phyloP scores from a whole-genome alignment of 2,888 invertebrate species.

The Adelognathus sp. region DNA sequence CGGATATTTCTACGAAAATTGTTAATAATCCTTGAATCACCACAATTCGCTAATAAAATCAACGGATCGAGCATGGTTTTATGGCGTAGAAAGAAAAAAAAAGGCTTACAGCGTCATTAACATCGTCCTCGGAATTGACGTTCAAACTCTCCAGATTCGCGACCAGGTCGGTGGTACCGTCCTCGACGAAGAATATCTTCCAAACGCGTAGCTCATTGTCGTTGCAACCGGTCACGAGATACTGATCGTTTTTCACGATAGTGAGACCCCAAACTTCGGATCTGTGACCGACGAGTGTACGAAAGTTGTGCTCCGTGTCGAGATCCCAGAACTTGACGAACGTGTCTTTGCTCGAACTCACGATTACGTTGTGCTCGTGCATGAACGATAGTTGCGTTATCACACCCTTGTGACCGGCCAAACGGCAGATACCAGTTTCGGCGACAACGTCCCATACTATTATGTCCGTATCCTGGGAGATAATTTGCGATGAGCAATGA shows the following conservation, averaged over 20 bases:
- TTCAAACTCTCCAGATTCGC: conserved; percentile 82
- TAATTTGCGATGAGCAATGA: no score
- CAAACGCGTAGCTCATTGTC: conserved; percentile 94
- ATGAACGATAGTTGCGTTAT: conserved; percentile 92
- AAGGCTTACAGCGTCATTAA: conserved; percentile 83
- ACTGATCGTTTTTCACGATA: conserved; percentile 89
- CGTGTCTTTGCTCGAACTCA: conserved; percentile 95
- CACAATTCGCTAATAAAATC: background rate
- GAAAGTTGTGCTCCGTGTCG: conserved; percentile 96
- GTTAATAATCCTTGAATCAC: background rate
- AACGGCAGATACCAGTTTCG: conserved; percentile 93
- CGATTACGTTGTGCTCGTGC: conserved; percentile 86
- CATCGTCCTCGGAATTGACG: conserved; percentile 82
- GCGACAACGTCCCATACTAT: conserved; percentile 97
- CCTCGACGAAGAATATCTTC: conserved; percentile 86
- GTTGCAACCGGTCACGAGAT: conserved; percentile 93
- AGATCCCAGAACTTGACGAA: conserved; percentile 99
- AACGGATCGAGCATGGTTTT: background rate
- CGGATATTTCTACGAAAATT: conserved; percentile 82
- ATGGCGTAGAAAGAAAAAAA: conserved; percentile 3
- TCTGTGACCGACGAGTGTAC: conserved; percentile 94
- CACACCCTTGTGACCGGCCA: conserved; percentile 95
- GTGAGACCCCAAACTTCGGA: conserved; percentile 95
- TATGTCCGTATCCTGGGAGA: conserved; percentile 92
- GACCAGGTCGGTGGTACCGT: conserved; percentile 77